A percentile compares a stretch with the other conserved stretches of the same genome.
Evolutionary conservation across 1,140 invertebrate species (phyloP).

Genomic region (Maniola jurtina): DNA sequence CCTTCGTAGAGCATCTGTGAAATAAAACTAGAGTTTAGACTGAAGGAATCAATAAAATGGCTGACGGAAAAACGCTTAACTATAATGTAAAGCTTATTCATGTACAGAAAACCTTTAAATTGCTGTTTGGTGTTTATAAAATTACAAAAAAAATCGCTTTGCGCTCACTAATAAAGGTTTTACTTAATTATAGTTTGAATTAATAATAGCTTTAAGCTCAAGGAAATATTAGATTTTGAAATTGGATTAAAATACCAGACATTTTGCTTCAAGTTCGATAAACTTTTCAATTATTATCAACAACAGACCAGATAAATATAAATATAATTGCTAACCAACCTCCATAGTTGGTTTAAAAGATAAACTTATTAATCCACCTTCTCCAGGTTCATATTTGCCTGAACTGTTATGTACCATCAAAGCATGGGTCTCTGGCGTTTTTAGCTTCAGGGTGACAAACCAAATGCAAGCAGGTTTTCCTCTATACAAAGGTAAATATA

Average conservation of each 20-base stretch:
- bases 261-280: too few species aligned
- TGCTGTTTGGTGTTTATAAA: too few species aligned
- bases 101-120: too few species aligned
- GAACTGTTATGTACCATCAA: slow-evolving; percentile 58
- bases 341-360: slow-evolving; percentile 66
- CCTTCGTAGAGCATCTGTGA: slow-evolving; percentile 63
- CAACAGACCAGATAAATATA: slow-evolving; percentile 3
- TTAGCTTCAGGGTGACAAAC: slow-evolving; percentile 59
- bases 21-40: neutral
- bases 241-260: neutral
- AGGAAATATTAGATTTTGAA: too few species aligned
- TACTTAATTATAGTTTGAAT: too few species aligned
- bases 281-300: too few species aligned
- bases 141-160: too few species aligned
- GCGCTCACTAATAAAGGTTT: too few species aligned
- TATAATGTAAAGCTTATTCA: too few species aligned
- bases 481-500: slow-evolving; percentile 30
- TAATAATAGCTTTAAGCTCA: too few species aligned
- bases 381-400: slow-evolving; percentile 63
- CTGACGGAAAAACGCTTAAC: neutral
- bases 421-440: slow-evolving; percentile 52
- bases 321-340: slow-evolving; percentile 35
- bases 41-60: slow-evolving; percentile 3
- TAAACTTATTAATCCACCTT: slow-evolving; percentile 64
- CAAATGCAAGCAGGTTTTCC: slow-evolving; percentile 69